A percentile compares a stretch with the other conserved stretches of the same genome.
Conservation (phyloP, 2,113 vertebrate genomes). For the Speoplatyrhinus poulsoni region DNA sequence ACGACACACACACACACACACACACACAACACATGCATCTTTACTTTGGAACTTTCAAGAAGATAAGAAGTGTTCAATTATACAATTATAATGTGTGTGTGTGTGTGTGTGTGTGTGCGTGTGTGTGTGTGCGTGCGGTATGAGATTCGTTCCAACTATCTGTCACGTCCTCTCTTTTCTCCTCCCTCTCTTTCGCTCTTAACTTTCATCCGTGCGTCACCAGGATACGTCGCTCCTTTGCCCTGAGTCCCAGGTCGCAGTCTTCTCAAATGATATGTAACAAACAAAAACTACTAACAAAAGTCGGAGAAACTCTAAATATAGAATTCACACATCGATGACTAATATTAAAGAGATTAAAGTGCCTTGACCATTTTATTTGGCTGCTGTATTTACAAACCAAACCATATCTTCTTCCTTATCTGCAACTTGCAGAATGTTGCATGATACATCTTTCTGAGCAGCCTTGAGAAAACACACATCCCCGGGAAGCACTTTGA, state of each 20-base stretch:
- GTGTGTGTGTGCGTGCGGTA: conserved; percentile 22
- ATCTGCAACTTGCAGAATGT: too few species aligned
- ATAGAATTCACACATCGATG: too few species aligned
- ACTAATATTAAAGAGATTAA: too few species aligned
- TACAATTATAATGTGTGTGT: conserved; percentile 1
- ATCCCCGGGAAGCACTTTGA: too few species aligned
- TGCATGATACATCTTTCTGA: too few species aligned
- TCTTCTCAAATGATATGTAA: too few species aligned
- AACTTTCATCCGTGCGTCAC: background rate
- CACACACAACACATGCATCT: conserved; percentile 1
- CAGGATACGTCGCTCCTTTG: background rate
- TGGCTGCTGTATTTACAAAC: too few species aligned
- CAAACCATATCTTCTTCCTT: too few species aligned
- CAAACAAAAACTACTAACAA: too few species aligned
- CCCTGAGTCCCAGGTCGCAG: background rate
- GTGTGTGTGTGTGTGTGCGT: conserved; percentile 14
- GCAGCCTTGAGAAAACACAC: too few species aligned
- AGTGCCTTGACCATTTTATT: too few species aligned
- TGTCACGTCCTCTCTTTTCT: conserved; percentile 53
- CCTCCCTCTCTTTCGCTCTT: background rate
- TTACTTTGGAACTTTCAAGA: conserved; percentile 48
- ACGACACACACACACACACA: background rate
- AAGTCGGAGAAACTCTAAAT: too few species aligned
- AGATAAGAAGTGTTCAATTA: conserved; percentile 56
- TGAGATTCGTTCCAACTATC: conserved; percentile 66